Conservation (phyloP, 2,888 invertebrate genomes). For the Acanthopleura granulata region DNA sequence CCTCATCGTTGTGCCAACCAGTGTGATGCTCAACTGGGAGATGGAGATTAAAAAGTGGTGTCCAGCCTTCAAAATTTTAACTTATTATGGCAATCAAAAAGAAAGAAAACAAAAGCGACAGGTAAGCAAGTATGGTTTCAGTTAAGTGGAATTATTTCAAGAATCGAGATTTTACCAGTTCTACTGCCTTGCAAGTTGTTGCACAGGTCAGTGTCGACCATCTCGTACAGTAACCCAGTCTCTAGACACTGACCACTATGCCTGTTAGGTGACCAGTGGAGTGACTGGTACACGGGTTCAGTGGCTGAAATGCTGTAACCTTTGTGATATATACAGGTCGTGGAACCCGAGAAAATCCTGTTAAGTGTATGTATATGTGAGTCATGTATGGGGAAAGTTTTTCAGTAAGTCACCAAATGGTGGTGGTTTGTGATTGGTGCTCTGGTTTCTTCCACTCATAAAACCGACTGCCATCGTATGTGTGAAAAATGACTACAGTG, state of each 20-base stretch:
- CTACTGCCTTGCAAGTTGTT: not conserved
- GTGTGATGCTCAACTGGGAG: constrained; percentile 99
- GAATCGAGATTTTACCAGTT: constrained; percentile 12
- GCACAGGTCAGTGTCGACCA: constrained; percentile 1
- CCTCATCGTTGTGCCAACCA: constrained; percentile 98
- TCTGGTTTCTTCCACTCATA: no score
- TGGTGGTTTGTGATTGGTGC: no score
- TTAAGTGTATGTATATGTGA: no score
- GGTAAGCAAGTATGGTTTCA: constrained; percentile 42
- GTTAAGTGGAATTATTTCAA: not conserved
- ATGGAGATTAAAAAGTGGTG: constrained; percentile 99
- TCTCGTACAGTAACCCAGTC: not conserved
- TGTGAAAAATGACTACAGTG: no score
- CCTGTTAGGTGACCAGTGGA: not conserved
- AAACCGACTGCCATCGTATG: no score
- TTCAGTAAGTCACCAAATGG: no score
- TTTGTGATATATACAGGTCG: no score
- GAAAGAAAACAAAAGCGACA: constrained; percentile 78
- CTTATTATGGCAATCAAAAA: constrained; percentile 97
- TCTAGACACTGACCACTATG: not conserved
- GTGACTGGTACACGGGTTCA: not conserved
- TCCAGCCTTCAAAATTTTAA: constrained; percentile 98
- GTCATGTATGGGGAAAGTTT: no score
- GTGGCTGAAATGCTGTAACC: no score
- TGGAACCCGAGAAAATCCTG: no score